phyloP scores from a whole-genome alignment of 1,140 invertebrate genomes.

The Heliconius hermathena region DNA sequence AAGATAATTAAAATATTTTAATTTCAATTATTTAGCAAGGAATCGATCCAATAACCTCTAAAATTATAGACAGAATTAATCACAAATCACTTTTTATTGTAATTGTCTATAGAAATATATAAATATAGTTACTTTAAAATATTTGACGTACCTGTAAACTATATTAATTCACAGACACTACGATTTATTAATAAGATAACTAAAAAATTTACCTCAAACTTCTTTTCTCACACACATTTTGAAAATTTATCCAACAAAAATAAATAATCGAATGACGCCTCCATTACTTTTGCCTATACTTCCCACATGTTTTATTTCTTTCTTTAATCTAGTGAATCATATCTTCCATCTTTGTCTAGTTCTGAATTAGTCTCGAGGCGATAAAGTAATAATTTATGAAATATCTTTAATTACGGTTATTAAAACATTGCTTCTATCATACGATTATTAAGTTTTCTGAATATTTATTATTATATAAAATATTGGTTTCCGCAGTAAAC shows the following conservation, averaged over 20 bases:
- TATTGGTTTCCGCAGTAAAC: conserved; percentile 35
- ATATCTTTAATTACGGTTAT: conserved; percentile 65
- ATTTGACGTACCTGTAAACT: no score
- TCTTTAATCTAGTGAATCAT: conserved; percentile 33
- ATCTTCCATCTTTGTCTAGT: conserved; percentile 43
- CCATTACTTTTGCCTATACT: conserved; percentile 21
- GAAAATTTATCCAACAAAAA: conserved; percentile 17
- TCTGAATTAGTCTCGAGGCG: conserved; percentile 54
- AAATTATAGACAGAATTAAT: no score
- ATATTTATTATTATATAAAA: conserved; percentile 35
- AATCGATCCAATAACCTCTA: no score
- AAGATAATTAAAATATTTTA: no score
- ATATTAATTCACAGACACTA: background rate
- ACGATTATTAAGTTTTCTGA: conserved; percentile 49
- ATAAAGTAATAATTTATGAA: conserved; percentile 68
- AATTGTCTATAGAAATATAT: no score
- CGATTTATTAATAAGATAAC: background rate
- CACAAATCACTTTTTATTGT: no score
- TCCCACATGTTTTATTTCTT: conserved; percentile 47
- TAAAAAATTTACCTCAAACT: background rate
- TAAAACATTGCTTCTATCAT: conserved; percentile 57
- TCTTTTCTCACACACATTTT: conserved; percentile 18
- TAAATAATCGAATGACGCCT: conserved; percentile 22
- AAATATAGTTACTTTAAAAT: no score
- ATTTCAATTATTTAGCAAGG: no score